phyloP scores from a whole-genome alignment of 2,888 invertebrate genomes.

The Agrotis segetum region DNA sequence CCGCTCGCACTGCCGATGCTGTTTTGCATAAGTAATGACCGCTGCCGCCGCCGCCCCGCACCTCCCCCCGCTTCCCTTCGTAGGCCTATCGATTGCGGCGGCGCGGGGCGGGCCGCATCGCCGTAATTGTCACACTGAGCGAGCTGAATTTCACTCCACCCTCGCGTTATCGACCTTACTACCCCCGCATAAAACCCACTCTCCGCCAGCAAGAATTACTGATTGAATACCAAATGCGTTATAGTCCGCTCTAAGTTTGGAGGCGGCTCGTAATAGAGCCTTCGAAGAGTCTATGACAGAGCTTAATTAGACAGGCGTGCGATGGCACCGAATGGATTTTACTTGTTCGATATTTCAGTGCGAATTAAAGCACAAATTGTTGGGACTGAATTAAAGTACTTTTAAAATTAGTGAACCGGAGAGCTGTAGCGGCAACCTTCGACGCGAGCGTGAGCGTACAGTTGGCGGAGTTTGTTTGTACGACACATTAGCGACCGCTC shows the following conservation, averaged over 20 bases:
- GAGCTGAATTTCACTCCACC: slow-evolving; percentile 84
- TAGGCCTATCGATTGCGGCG: slow-evolving; percentile 93
- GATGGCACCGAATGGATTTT: slow-evolving; percentile 89
- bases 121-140: slow-evolving; percentile 90
- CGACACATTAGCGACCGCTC: slow-evolving; percentile 69
- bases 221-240: slow-evolving; percentile 88
- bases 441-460: slow-evolving; percentile 65
- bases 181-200: slow-evolving; percentile 82
- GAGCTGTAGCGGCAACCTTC: slow-evolving; percentile 63
- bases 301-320: slow-evolving; percentile 90
- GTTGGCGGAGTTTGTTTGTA: slow-evolving; percentile 73
- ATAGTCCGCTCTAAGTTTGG: slow-evolving; percentile 89
- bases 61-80: slow-evolving; percentile 90
- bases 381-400: slow-evolving; percentile 69
- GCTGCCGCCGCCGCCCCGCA: slow-evolving; percentile 72
- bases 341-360: slow-evolving; percentile 85
- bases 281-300: slow-evolving; percentile 91
- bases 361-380: slow-evolving; percentile 80
- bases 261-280: slow-evolving; percentile 90
- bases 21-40: slow-evolving; percentile 90
- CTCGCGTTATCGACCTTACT: slow-evolving; percentile 86
- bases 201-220: slow-evolving; percentile 72
- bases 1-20: slow-evolving; percentile 75
- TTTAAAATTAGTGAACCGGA: slow-evolving; percentile 74
- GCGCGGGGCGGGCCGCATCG: slow-evolving; percentile 91